Evolutionary conservation across 2,797 vertebrate species (phyloP).

Genomic region (Protosalanx chinensis): DNA sequence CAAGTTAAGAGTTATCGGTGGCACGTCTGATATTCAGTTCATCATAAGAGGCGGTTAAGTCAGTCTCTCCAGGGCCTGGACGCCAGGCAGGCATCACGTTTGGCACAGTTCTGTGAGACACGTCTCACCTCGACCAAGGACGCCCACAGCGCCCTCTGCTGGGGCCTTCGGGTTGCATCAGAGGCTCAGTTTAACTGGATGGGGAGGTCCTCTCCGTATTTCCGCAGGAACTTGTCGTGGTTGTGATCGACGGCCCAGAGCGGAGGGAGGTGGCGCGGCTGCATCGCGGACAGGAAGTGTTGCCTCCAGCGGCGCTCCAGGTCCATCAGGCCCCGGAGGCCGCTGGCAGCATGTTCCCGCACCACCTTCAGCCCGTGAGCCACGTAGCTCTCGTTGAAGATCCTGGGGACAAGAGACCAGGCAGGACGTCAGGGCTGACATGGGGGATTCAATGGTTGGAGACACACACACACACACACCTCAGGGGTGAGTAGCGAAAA

Average conservation of each 20-base stretch:
- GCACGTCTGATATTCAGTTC: constrained; percentile 25
- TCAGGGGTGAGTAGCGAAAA: no score
- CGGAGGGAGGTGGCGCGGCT: constrained; percentile 85
- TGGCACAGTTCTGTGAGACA: constrained; percentile 14
- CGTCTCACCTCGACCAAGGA: background rate
- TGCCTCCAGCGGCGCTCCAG: constrained; percentile 94
- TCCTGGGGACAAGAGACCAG: constrained; percentile 66
- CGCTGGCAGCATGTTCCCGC: constrained; percentile 71
- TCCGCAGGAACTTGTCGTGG: constrained; percentile 89
- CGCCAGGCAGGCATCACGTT: constrained; percentile 12
- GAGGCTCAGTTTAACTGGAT: constrained; percentile 71
- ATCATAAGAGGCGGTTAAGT: background rate
- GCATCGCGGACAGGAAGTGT: constrained; percentile 92
- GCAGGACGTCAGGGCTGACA: background rate
- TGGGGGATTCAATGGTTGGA: background rate
- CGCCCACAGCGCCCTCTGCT: background rate
- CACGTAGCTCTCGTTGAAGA: constrained; percentile 86
- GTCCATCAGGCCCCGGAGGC: constrained; percentile 85
- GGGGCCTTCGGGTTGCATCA: background rate
- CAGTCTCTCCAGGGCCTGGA: background rate
- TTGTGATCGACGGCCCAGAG: constrained; percentile 94
- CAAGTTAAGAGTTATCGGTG: no score
- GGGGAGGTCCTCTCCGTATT: constrained; percentile 83
- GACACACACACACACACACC: background rate
- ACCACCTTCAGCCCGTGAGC: constrained; percentile 98